Conservation (phyloP, 2,888 invertebrate genomes). For the Sussaba pulchella region DNA sequence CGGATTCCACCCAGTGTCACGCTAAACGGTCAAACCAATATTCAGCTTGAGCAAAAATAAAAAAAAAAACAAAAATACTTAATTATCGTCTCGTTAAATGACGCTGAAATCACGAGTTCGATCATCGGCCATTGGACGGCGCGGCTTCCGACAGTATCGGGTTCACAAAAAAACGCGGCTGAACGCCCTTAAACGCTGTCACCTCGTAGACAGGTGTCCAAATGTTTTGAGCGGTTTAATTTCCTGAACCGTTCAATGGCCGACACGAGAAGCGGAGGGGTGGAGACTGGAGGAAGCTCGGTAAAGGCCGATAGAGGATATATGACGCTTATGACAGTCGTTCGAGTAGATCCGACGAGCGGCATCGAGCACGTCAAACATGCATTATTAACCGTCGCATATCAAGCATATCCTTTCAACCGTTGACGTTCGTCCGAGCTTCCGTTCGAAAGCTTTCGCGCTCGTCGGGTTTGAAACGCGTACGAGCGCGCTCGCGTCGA, state of each 20-base stretch:
- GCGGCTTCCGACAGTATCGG: too few species aligned
- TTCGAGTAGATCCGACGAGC: background rate
- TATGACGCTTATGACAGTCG: constrained; percentile 3
- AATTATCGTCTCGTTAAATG: too few species aligned
- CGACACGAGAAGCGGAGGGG: background rate
- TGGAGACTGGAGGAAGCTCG: background rate
- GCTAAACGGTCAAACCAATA: too few species aligned
- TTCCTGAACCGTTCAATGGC: constrained; percentile 39
- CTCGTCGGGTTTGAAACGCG: constrained; percentile 38
- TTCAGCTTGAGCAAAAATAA: too few species aligned
- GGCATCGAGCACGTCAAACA: background rate
- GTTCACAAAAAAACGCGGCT: too few species aligned
- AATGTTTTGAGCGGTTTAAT: constrained; percentile 51
- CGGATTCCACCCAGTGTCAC: too few species aligned
- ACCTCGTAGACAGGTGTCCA: constrained; percentile 35
- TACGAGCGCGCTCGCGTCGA: constrained; percentile 13
- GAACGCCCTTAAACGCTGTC: too few species aligned
- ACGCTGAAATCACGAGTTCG: too few species aligned
- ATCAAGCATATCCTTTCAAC: constrained; percentile 20
- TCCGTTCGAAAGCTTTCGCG: constrained; percentile 51
- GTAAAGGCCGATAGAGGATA: too few species aligned
- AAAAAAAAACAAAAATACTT: too few species aligned
- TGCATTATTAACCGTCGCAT: background rate
- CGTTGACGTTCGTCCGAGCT: constrained; percentile 58
- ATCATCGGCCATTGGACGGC: too few species aligned